These are phyloP conservation scores for human DNA, from an alignment of 2,113 vertebrate species.

Conservation along the genomic window GRCh38 chr11:16278001-16278500, in stretches of 20 bases:
- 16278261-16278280: conserved; percentile 57
- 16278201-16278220: neutral
- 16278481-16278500: conserved; percentile 42
- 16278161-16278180: conserved; percentile 11
- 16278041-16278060: neutral
- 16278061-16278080: neutral
- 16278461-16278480: conserved; percentile 47
- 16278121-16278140: conserved; percentile 1
- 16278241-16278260: conserved; percentile 40
- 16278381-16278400: conserved; percentile 73
- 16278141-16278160: neutral
- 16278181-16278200: conserved; percentile 51
- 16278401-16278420: conserved; percentile 74
- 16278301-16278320: conserved; percentile 64
- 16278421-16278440: conserved; percentile 65
- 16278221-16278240: conserved; percentile 21
- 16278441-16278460: conserved; percentile 54
- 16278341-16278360: conserved; percentile 73
- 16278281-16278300: conserved; percentile 60
- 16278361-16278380: conserved; percentile 77
- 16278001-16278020: conserved; percentile 9
- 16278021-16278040: neutral
- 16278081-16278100: conserved; percentile 45
- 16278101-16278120: neutral
- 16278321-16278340: conserved; percentile 67